Base-by-base conservation (phyloP, 1,140 invertebrate species). In the Ostrea edulis region DNA sequence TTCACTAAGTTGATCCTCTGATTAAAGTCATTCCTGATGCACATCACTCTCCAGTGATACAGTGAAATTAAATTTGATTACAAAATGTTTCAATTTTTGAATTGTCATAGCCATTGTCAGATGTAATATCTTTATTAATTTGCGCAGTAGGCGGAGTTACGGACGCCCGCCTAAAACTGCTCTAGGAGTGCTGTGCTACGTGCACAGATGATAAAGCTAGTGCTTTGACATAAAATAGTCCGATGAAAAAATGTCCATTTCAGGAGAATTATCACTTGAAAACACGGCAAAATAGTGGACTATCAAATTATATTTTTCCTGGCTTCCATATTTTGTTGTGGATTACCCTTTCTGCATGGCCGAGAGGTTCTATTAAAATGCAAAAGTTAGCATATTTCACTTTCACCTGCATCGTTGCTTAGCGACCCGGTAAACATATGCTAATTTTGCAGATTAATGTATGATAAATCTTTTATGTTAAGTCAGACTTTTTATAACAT, bases 391-490 rank as follows among this genome's bases (percentile, higher is more conserved):
- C 88, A 89, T 89, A 86, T 84, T 89, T 89, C 58, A 68, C 81
- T 82, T 82, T 77, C 83, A 89, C 85, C 85, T 84, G 88, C 82
- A 71, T 35, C 62, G 88, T 89, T 68, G 58, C 88, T 25, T 89
- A 81, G 88, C 58, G 84, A 89, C 88, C 52, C 0, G 53, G 84
- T 86, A 89, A 86, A 89, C 82, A 89, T 84, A 89, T 89, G 88
- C 85, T 84, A 89, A 89, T 89, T 65, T 77, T 77, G 14, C 25
- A 77, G 68, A 77, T 77, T 77, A 14, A 77, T 77, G 68, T 77
- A 77, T 77, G 68, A 77, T 77, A 77, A 77, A 77, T 77, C 68
- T 77, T 77, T 77, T 77, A 11, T 77, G 68, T 77, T 77, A 77
- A 29, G 29, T 77, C 68, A 77, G 68, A 8, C 68, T 9, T 44